Evolutionary conservation across 2,797 vertebrate genomes (phyloP).

Genomic region (Otolemur crassicaudatus): DNA sequence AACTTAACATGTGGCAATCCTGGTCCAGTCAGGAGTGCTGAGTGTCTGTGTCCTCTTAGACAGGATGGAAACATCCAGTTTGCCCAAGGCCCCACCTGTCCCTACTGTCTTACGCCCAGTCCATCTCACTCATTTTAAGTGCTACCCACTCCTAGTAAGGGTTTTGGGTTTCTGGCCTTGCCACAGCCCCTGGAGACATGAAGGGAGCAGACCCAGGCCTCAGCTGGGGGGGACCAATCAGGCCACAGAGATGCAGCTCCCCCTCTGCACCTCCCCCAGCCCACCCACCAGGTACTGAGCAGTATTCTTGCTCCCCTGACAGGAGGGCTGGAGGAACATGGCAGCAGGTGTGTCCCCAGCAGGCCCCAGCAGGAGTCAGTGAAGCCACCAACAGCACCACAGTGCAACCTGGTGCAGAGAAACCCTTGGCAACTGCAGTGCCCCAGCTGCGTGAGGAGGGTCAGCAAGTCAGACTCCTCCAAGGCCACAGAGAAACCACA

Average conservation of each 20-base stretch:
- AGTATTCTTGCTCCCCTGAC: fast-evolving
- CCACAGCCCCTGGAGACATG: background rate
- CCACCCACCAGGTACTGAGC: background rate
- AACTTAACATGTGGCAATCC: background rate
- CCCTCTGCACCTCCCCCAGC: background rate
- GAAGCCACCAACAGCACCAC: background rate
- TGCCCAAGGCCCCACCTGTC: background rate
- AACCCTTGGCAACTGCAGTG: fast-evolving
- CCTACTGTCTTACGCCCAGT: background rate
- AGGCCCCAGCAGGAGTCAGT: background rate
- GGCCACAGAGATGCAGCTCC: fast-evolving
- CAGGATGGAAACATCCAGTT: fast-evolving
- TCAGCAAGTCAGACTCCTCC: background rate
- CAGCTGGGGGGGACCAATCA: background rate
- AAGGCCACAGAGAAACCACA: background rate
- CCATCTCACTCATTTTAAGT: background rate
- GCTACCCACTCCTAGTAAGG: fast-evolving
- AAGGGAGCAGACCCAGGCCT: too few relatives aligned
- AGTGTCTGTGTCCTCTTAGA: background rate
- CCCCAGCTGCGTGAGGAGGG: background rate
- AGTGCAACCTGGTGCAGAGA: fast-evolving
- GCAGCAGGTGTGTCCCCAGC: background rate
- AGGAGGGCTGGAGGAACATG: background rate
- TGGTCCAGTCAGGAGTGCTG: background rate
- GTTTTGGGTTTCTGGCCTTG: background rate